Evolutionary conservation across 1,140 invertebrate genomes (phyloP).

Genomic region (Myzus persicae): DNA sequence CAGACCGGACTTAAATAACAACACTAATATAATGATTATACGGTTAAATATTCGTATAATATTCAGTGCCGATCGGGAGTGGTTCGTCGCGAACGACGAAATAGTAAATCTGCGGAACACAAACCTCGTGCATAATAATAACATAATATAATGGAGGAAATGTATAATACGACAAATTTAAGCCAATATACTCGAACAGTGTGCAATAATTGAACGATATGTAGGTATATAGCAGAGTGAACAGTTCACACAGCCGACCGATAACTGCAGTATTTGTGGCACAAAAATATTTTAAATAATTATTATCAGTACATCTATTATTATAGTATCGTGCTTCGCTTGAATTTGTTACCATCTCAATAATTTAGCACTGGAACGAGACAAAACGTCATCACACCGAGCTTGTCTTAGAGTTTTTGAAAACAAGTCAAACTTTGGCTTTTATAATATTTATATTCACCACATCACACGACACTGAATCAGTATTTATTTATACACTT

Average conservation of each 20-base stretch:
- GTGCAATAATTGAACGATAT: not conserved
- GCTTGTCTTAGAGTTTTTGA: too few species aligned
- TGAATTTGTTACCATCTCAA: too few species aligned
- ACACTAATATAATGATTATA: not conserved
- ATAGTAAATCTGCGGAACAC: not conserved
- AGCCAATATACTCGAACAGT: not conserved
- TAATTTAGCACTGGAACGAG: too few species aligned
- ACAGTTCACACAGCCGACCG: not conserved
- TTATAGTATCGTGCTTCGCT: too few species aligned
- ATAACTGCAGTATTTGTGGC: too few species aligned
- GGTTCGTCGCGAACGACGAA: not conserved
- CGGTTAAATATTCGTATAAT: not conserved
- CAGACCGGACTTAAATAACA: not conserved
- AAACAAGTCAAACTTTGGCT: too few species aligned
- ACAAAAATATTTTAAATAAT: not conserved
- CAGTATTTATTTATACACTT: too few species aligned
- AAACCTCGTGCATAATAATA: not conserved
- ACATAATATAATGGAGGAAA: not conserved
- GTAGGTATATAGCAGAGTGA: not conserved
- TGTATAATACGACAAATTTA: not conserved
- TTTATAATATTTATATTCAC: not conserved
- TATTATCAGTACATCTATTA: not conserved
- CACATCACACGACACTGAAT: too few species aligned
- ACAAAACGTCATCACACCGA: too few species aligned
- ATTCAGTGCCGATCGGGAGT: not conserved